These are phyloP conservation scores for Ivindomyrus marchei DNA, from an alignment of 2,113 vertebrate species.

Conservation along the genomic window DNA sequence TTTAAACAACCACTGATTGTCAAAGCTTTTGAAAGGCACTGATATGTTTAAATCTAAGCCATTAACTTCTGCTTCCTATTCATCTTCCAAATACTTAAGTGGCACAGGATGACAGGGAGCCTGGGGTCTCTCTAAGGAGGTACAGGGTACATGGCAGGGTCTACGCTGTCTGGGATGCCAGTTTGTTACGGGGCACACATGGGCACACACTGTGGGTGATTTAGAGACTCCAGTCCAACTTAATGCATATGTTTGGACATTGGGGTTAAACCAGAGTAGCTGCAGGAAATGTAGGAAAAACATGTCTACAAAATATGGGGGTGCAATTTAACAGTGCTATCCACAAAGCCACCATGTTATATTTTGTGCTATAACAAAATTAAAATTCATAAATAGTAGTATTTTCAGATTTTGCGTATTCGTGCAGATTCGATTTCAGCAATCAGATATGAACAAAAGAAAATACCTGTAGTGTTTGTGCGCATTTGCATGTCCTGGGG, in stretches of 20 bases:
- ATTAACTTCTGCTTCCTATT: neutral
- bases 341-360: neutral
- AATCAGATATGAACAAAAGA: neutral
- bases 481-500: neutral
- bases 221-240: neutral
- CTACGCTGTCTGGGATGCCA: neutral
- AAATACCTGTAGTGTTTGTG: neutral
- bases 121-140: neutral
- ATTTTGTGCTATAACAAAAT: neutral
- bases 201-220: neutral
- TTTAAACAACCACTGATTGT: neutral
- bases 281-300: neutral
- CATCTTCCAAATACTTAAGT: neutral
- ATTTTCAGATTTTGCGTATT: neutral
- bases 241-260: neutral
- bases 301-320: neutral
- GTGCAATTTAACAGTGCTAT: neutral
- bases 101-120: neutral
- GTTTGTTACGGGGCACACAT: neutral
- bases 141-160: neutral
- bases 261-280: neutral
- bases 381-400: neutral
- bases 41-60: neutral
- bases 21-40: neutral
- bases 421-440: neutral